Percentiles rank a stretch among this genome's conserved stretches.
phyloP scores from a whole-genome alignment of 2,113 vertebrate species.

The Macroglossus sobrinus region DNA sequence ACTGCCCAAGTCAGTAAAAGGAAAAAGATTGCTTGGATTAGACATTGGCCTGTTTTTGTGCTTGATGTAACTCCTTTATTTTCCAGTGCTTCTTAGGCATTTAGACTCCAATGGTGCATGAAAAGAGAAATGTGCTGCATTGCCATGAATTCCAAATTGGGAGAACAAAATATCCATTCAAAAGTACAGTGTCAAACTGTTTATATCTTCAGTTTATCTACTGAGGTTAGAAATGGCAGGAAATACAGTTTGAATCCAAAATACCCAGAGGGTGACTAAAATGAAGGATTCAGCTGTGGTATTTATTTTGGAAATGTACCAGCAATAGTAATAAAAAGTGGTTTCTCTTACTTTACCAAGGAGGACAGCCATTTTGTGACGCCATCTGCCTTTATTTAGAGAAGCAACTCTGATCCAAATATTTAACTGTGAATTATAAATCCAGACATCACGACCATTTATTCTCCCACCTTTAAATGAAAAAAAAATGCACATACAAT shows the following conservation, averaged over 20 bases:
- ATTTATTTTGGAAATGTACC: slow-evolving; percentile 36
- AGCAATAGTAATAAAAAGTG: slow-evolving; percentile 29
- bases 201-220: slow-evolving; percentile 26
- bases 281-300: slow-evolving; percentile 33
- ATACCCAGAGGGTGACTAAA: slow-evolving; percentile 29
- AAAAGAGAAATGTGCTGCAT: slow-evolving; percentile 54
- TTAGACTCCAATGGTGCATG: background rate
- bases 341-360: slow-evolving; percentile 94
- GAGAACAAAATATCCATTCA: slow-evolving; percentile 58
- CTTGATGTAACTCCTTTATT: background rate
- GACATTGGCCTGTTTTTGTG: background rate
- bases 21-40: slow-evolving; percentile 16
- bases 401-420: slow-evolving; percentile 98
- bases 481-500: slow-evolving; percentile 27
- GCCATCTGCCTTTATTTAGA: slow-evolving; percentile 98
- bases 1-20: slow-evolving; percentile 14
- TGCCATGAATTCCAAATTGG: background rate
- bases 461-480: slow-evolving; percentile 93
- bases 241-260: slow-evolving; percentile 42
- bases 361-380: slow-evolving; percentile 98
- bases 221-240: slow-evolving; percentile 9
- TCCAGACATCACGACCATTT: slow-evolving; percentile 98
- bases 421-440: slow-evolving; percentile 99
- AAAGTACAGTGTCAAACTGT: slow-evolving; percentile 42
- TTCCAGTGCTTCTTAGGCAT: background rate